phyloP scores from a whole-genome alignment of 2,888 invertebrate genomes.

The Oasisia sp. region DNA sequence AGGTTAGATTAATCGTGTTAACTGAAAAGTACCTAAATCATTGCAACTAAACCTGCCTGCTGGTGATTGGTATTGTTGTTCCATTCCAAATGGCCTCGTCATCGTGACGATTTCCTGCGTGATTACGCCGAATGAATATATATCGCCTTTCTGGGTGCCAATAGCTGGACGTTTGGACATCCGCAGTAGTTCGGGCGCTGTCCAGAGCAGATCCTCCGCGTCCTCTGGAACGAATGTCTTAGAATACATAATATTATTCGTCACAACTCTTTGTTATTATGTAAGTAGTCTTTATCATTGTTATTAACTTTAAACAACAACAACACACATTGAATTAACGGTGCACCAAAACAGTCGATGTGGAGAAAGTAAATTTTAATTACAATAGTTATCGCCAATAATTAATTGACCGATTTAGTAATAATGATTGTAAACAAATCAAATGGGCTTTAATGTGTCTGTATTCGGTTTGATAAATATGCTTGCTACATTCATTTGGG shows the following conservation, averaged over 20 bases:
- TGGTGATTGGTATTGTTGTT: neutral
- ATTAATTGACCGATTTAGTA: no score
- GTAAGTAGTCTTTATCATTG: neutral
- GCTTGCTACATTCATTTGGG: no score
- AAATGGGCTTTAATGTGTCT: no score
- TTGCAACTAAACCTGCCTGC: neutral
- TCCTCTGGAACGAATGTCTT: neutral
- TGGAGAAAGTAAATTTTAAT: no score
- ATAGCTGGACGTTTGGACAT: neutral
- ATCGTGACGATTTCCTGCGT: neutral
- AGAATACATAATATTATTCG: neutral
- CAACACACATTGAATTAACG: no score
- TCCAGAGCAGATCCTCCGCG: neutral
- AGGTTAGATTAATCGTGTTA: no score
- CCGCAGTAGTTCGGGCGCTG: slow-evolving; percentile 2
- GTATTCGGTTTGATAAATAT: no score
- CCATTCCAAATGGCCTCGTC: neutral
- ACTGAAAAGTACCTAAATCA: neutral
- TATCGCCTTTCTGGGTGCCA: slow-evolving; percentile 1
- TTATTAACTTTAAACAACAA: neutral
- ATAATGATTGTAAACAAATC: no score
- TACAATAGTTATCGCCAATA: no score
- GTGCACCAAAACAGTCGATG: no score
- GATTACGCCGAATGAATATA: neutral
- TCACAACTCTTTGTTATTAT: neutral